Conservation (phyloP, 2,888 invertebrate species). For the Meghimatium bilineatum region DNA sequence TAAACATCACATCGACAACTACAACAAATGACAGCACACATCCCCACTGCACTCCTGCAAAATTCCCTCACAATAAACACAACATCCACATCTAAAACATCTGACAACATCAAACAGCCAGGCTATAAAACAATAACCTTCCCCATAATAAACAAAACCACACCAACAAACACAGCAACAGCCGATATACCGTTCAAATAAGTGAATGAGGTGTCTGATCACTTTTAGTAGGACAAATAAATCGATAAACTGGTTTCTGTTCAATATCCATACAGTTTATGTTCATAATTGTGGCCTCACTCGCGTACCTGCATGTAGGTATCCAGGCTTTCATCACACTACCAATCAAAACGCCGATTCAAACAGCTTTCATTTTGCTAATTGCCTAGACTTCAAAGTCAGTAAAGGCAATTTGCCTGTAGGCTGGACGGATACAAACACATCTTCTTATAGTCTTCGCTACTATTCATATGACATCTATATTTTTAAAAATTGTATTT, state of each 20-base stretch:
- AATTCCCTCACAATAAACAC: too few relatives aligned
- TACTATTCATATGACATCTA: too few relatives aligned
- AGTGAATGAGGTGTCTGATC: background rate
- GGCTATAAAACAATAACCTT: background rate
- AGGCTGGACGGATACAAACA: too few relatives aligned
- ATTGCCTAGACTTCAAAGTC: slow-evolving; percentile 2
- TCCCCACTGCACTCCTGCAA: too few relatives aligned
- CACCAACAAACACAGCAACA: background rate
- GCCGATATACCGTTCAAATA: background rate
- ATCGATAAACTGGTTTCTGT: background rate
- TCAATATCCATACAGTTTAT: background rate
- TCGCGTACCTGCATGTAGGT: background rate
- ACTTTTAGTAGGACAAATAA: background rate
- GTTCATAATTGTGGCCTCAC: background rate
- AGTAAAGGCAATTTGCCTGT: background rate
- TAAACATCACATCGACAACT: too few relatives aligned
- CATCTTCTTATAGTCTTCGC: too few relatives aligned
- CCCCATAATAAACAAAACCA: background rate
- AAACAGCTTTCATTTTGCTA: slow-evolving; percentile 1
- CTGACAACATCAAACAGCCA: background rate
- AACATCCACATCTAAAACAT: too few relatives aligned
- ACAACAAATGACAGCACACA: too few relatives aligned
- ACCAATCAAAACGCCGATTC: background rate
- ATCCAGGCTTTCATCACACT: slow-evolving; percentile 7
- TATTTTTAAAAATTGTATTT: too few relatives aligned